Percentiles rank a stretch among this genome's conserved stretches.
Conservation (phyloP, 2,797 vertebrate species). For the Chaenodraco wilsoni region DNA sequence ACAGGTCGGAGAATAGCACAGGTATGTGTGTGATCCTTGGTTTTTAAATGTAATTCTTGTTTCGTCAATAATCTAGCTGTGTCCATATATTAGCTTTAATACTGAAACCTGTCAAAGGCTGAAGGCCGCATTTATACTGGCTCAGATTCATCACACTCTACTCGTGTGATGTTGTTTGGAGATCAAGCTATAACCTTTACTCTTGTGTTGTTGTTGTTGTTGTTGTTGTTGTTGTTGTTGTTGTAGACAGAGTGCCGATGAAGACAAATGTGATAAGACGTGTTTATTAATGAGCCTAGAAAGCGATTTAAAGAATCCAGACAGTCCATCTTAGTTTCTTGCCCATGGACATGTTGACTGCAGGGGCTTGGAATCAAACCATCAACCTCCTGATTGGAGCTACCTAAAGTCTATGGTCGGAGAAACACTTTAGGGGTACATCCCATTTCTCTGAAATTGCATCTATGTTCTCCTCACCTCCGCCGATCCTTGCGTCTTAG, state of each 20-base stretch:
- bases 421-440: too few relatives aligned
- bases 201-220: background rate
- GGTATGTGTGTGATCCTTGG: slow-evolving; percentile 60
- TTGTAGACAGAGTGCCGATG: background rate
- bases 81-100: background rate
- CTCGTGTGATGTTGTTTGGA: background rate
- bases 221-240: background rate
- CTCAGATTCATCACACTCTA: background rate
- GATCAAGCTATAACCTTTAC: background rate
- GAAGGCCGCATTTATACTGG: background rate
- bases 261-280: background rate
- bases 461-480: too few relatives aligned
- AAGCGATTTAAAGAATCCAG: too few relatives aligned
- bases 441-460: too few relatives aligned
- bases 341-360: too few relatives aligned
- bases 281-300: background rate
- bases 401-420: too few relatives aligned
- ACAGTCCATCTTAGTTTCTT: too few relatives aligned
- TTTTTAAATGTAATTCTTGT: background rate
- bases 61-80: background rate
- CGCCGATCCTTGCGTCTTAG: too few relatives aligned
- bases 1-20: slow-evolving; percentile 91
- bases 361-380: too few relatives aligned
- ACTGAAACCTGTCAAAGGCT: background rate
- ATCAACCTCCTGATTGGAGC: too few relatives aligned